A percentile compares a stretch with the other conserved stretches of the same genome.
Conservation (phyloP, 2,888 invertebrate genomes). For the Mesoligia furuncula region DNA sequence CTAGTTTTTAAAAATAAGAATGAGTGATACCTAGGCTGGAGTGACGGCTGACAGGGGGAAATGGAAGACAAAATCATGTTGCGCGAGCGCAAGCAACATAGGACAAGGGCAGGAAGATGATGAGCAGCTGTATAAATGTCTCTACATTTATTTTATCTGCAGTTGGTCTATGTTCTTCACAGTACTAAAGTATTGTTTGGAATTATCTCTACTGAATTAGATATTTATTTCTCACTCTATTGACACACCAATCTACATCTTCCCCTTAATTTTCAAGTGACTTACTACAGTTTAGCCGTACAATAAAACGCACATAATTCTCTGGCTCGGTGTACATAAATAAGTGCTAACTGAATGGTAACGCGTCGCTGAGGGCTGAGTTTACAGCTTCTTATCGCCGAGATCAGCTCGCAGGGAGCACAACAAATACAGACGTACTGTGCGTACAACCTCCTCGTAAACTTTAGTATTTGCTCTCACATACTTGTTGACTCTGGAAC, state of each 20-base stretch:
- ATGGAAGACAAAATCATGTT: not conserved
- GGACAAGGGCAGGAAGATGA: not conserved
- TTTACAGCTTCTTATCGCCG: constrained; percentile 44
- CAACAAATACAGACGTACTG: constrained; percentile 38
- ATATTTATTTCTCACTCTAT: not conserved
- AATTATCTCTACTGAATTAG: not conserved
- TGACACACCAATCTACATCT: not conserved
- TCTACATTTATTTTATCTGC: not conserved
- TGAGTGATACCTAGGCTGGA: not conserved
- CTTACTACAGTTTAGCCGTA: constrained; percentile 19
- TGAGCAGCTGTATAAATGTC: not conserved
- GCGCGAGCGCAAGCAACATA: not conserved
- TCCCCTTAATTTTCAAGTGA: not conserved
- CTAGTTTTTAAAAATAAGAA: not conserved
- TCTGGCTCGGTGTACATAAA: constrained; percentile 33
- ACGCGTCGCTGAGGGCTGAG: constrained; percentile 8
- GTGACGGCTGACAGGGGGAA: not conserved
- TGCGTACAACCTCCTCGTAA: constrained; percentile 25
- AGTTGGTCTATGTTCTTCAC: not conserved
- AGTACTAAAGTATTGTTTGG: not conserved
- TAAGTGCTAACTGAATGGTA: constrained; percentile 24
- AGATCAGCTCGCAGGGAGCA: constrained; percentile 29
- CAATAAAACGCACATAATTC: constrained; percentile 28
- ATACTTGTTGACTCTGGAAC: not conserved
- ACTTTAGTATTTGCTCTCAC: constrained; percentile 16